Evolutionary conservation across 2,888 invertebrate species (phyloP).

Genomic region (Microctonus brassicae): DNA sequence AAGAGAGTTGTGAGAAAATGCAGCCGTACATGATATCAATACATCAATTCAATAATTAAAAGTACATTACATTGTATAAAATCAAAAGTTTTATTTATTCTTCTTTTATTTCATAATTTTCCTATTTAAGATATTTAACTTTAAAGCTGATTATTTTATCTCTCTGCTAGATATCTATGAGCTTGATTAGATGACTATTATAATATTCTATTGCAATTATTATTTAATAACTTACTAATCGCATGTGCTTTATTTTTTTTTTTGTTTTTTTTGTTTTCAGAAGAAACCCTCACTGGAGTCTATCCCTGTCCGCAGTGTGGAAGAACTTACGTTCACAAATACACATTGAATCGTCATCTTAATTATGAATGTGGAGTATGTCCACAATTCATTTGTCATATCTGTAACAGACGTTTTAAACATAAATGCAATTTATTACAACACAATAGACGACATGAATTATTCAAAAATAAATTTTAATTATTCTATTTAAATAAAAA

Average conservation of each 20-base stretch:
- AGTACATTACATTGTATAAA: no score
- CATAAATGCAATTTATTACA: constrained; percentile 49
- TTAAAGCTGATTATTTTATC: neutral
- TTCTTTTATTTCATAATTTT: no score
- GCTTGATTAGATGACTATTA: neutral
- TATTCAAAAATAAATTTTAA: neutral
- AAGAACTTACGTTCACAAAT: constrained; percentile 60
- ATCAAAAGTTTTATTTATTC: no score
- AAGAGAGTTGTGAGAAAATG: constrained; percentile 68
- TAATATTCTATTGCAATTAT: neutral
- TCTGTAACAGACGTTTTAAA: constrained; percentile 62
- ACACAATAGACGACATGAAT: constrained; percentile 11
- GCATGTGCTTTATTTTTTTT: neutral
- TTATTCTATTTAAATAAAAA: neutral
- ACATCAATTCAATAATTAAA: no score
- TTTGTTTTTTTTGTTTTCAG: constrained; percentile 9
- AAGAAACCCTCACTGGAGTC: no score
- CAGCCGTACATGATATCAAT: constrained; percentile 61
- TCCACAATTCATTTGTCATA: constrained; percentile 65
- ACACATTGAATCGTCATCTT: constrained; percentile 63
- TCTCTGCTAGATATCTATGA: neutral
- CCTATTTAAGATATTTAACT: neutral
- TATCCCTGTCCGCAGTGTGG: constrained; percentile 54
- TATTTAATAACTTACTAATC: neutral
- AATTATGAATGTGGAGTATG: constrained; percentile 67